Percentiles rank a stretch among this genome's conserved stretches.
phyloP scores from a whole-genome alignment of 2,113 vertebrate genomes.

The Barnardius zonarius region DNA sequence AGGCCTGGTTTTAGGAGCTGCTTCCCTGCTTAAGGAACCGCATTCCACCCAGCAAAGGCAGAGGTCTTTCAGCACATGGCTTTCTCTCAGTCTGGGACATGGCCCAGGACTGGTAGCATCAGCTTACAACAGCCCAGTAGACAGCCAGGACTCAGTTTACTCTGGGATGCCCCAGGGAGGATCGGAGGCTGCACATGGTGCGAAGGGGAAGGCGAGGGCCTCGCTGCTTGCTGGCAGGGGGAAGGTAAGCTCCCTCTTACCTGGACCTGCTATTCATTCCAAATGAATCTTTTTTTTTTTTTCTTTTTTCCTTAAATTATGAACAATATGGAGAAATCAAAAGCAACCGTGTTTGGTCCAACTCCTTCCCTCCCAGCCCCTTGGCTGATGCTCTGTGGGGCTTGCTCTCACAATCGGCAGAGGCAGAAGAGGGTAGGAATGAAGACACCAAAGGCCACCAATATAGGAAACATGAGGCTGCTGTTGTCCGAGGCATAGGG shows the following conservation, averaged over 20 bases:
- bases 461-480: slow-evolving; percentile 99
- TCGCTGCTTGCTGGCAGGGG: slow-evolving; percentile 39
- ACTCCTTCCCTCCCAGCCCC: slow-evolving; percentile 67
- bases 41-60: slow-evolving; percentile 42
- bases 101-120: slow-evolving; percentile 4
- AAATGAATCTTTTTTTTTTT: slow-evolving; percentile 27
- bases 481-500: slow-evolving; percentile 99
- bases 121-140: slow-evolving; percentile 18
- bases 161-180: slow-evolving; percentile 50
- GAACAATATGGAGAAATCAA: slow-evolving; percentile 74
- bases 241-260: slow-evolving; percentile 41
- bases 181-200: slow-evolving; percentile 35
- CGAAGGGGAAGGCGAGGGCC: slow-evolving; percentile 37
- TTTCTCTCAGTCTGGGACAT: slow-evolving; percentile 15
- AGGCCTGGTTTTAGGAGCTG: background rate
- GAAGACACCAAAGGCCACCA: slow-evolving; percentile 98
- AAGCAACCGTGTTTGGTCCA: slow-evolving; percentile 54
- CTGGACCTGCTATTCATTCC: slow-evolving; percentile 59
- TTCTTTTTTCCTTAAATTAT: slow-evolving; percentile 62
- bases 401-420: slow-evolving; percentile 87
- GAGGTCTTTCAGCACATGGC: slow-evolving; percentile 10
- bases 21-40: slow-evolving; percentile 8
- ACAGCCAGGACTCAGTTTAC: slow-evolving; percentile 29
- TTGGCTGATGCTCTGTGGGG: slow-evolving; percentile 49
- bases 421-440: slow-evolving; percentile 99